Conservation (phyloP, 2,797 vertebrate genomes). For the Lepus oiostolus region DNA sequence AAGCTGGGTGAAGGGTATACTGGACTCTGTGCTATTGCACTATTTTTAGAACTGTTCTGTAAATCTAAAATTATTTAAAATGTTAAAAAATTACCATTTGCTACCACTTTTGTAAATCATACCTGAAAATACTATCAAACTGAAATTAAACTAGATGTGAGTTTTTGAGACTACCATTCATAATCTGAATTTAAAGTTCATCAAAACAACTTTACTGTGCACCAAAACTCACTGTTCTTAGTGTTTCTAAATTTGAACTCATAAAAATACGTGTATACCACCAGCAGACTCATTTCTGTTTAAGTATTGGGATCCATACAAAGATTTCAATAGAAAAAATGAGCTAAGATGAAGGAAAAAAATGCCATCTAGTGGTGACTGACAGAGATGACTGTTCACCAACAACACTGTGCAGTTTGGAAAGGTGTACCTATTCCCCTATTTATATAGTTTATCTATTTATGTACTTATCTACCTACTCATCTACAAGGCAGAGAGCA, state of each 20-base stretch:
- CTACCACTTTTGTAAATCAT: not conserved
- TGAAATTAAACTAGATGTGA: not conserved
- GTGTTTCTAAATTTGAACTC: not conserved
- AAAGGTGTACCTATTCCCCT: too few relatives aligned
- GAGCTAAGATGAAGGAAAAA: not conserved
- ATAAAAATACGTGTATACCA: conserved; percentile 25
- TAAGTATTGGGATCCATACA: not conserved
- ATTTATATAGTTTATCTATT: too few relatives aligned
- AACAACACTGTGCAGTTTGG: too few relatives aligned
- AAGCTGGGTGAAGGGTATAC: not conserved
- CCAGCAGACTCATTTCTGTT: not conserved
- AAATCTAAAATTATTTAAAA: conserved; percentile 44
- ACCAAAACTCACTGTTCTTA: not conserved
- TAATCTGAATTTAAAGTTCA: conserved; percentile 20
- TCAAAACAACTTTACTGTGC: not conserved
- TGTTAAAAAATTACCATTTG: not conserved
- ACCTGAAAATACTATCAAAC: not conserved
- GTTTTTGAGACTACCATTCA: not conserved
- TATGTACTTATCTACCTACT: not conserved
- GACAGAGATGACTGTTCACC: not conserved
- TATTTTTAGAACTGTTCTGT: not conserved
- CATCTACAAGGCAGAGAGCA: not conserved
- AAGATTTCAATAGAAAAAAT: conserved; percentile 32
- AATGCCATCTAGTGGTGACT: conserved; percentile 21
- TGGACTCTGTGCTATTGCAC: not conserved